Percentiles rank a stretch among this genome's conserved stretches.
phyloP scores from a whole-genome alignment of 1,140 invertebrate species.

The Drosophila kurseongensis region DNA sequence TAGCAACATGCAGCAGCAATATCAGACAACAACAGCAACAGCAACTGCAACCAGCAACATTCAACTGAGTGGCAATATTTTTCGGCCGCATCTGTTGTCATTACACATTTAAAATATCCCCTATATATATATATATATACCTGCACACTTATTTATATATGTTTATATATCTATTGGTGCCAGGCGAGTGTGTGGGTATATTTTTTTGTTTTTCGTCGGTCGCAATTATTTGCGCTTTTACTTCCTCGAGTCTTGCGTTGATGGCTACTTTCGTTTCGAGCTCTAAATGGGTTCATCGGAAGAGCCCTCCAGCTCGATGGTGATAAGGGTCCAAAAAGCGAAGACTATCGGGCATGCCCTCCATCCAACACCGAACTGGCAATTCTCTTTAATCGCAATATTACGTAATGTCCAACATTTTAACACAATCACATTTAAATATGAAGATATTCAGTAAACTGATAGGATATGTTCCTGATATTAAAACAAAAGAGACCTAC shows the following conservation, averaged over 20 bases:
- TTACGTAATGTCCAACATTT: too few relatives aligned
- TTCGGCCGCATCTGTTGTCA: slow-evolving; percentile 58
- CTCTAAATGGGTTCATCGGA: slow-evolving; percentile 34
- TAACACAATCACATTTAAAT: too few relatives aligned
- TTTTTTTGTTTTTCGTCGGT: slow-evolving; percentile 13
- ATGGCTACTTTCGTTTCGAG: slow-evolving; percentile 56
- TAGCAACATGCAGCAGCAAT: slow-evolving; percentile 14
- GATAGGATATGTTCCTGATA: too few relatives aligned
- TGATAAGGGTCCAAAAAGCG: slow-evolving; percentile 22
- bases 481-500: too few relatives aligned
- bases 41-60: slow-evolving; percentile 19
- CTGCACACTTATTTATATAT: neutral
- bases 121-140: slow-evolving; percentile 3
- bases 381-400: neutral
- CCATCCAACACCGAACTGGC: neutral
- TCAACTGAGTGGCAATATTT: slow-evolving; percentile 61
- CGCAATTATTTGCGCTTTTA: slow-evolving; percentile 72
- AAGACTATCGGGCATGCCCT: neutral
- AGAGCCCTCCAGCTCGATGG: slow-evolving; percentile 19
- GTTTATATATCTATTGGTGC: slow-evolving; percentile 4
- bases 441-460: too few relatives aligned
- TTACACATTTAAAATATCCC: slow-evolving; percentile 45
- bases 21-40: slow-evolving; percentile 5
- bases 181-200: slow-evolving; percentile 1
- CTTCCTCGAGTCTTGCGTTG: slow-evolving; percentile 50